phyloP scores from a whole-genome alignment of 1,140 invertebrate genomes.

The Linepithema humile region DNA sequence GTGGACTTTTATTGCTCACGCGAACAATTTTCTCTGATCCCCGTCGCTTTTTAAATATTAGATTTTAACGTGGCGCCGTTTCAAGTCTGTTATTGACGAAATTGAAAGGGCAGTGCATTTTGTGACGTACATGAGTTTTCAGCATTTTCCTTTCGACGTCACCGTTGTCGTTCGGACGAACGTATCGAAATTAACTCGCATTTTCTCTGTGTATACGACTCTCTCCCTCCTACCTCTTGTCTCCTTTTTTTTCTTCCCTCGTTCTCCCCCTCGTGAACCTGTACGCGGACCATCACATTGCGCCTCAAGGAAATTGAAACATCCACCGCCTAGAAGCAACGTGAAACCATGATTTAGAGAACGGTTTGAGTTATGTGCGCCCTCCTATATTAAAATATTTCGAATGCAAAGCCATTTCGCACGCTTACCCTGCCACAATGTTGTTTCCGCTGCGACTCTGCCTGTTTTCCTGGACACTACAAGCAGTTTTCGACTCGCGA shows the following conservation, averaged over 20 bases:
- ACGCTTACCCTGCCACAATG: slow-evolving; percentile 50
- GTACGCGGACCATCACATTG: slow-evolving; percentile 80
- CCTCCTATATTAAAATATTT: slow-evolving; percentile 79
- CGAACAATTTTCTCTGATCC: slow-evolving; percentile 42
- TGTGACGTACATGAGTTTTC: slow-evolving; percentile 20
- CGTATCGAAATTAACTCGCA: slow-evolving; percentile 66
- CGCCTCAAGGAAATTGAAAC: slow-evolving; percentile 84
- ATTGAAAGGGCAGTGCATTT: slow-evolving; percentile 37
- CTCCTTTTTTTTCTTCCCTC: background rate
- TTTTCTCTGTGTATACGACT: slow-evolving; percentile 39
- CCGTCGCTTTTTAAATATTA: slow-evolving; percentile 56
- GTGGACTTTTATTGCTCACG: slow-evolving; percentile 54
- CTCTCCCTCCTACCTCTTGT: background rate
- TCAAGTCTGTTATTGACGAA: slow-evolving; percentile 49
- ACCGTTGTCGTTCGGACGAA: slow-evolving; percentile 4
- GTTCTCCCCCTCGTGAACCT: slow-evolving; percentile 55
- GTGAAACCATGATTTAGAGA: slow-evolving; percentile 82
- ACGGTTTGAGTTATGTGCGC: slow-evolving; percentile 83
- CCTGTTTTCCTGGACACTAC: background rate
- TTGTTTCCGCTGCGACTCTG: slow-evolving; percentile 32
- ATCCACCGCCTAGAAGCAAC: slow-evolving; percentile 80
- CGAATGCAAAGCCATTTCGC: slow-evolving; percentile 78
- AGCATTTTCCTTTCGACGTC: slow-evolving; percentile 40
- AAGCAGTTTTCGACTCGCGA: background rate
- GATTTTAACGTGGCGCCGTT: slow-evolving; percentile 46